Percentiles rank a stretch among this genome's conserved stretches.
phyloP scores from a whole-genome alignment of 2,797 vertebrate species.

The Esox lucius region DNA sequence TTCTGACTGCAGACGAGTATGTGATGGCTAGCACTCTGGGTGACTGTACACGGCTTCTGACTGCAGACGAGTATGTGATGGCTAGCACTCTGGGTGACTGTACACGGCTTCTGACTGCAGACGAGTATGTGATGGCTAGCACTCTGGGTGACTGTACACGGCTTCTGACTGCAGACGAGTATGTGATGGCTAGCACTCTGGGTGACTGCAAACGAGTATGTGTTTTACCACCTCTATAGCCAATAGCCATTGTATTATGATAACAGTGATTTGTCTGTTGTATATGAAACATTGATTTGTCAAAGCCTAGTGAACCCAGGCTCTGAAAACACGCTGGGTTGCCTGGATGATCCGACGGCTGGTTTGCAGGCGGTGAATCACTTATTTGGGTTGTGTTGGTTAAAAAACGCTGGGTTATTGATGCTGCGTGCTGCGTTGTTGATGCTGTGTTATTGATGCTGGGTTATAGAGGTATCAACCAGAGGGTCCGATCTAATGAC shows the following conservation, averaged over 20 bases:
- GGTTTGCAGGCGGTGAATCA: too few relatives aligned
- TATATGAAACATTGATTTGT: constrained; percentile 40
- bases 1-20: constrained; percentile 49
- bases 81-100: constrained; percentile 35
- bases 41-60: constrained; percentile 42
- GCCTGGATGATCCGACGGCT: too few relatives aligned
- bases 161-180: constrained; percentile 46
- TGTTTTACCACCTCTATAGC: constrained; percentile 34
- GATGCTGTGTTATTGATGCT: too few relatives aligned
- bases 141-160: constrained; percentile 33
- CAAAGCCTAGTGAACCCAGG: constrained; percentile 27
- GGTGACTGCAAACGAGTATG: constrained; percentile 38
- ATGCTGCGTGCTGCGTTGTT: too few relatives aligned
- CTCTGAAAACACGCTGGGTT: too few relatives aligned
- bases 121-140: constrained; percentile 47
- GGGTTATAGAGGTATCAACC: too few relatives aligned
- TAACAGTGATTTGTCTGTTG: constrained; percentile 41
- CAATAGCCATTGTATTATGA: constrained; percentile 25
- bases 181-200: constrained; percentile 31
- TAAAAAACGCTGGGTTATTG: too few relatives aligned
- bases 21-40: constrained; percentile 32
- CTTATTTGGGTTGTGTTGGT: too few relatives aligned
- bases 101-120: constrained; percentile 39
- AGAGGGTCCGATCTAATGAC: too few relatives aligned
- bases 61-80: constrained; percentile 48